phyloP scores from a whole-genome alignment of 2,888 invertebrate genomes.

The Callyntrura guangdongensis region DNA sequence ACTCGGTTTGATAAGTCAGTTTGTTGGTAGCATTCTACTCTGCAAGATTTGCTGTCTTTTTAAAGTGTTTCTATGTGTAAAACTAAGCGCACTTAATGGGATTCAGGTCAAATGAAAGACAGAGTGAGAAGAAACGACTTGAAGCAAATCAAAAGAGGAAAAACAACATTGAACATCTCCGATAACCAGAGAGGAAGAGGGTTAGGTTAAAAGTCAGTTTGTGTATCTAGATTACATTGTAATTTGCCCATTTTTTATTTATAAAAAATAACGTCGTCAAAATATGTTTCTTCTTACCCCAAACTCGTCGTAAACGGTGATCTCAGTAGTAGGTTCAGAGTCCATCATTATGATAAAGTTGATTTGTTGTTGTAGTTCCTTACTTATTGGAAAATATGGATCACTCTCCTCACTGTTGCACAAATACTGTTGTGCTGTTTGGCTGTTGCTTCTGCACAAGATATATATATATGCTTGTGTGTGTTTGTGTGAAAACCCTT shows the following conservation, averaged over 20 bases:
- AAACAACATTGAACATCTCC: conserved; percentile 43
- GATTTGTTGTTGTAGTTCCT: not conserved
- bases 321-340: conserved; percentile 75
- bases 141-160: conserved; percentile 53
- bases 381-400: conserved; percentile 20
- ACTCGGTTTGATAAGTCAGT: not conserved
- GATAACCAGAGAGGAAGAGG: conserved; percentile 39
- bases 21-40: not conserved
- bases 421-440: not conserved
- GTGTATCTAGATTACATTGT: conserved; percentile 33
- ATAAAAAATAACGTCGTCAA: not conserved
- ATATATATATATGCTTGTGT: too few species aligned
- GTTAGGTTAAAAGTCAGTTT: conserved; percentile 67
- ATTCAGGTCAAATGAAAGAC: conserved; percentile 76
- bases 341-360: conserved; percentile 68
- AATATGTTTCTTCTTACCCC: conserved; percentile 71
- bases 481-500: conserved; percentile 38
- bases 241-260: not conserved
- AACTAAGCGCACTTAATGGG: not conserved
- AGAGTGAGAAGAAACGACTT: conserved; percentile 48
- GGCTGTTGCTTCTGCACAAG: not conserved
- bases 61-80: conserved; percentile 56
- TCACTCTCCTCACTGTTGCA: conserved; percentile 23
- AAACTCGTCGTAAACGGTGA: conserved; percentile 73
- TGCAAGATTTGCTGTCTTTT: not conserved